Evolutionary conservation across 2,113 vertebrate genomes (phyloP), one percentile per base, ranked within the genome.

Genomic region (Brachypodius melanocephalos): DNA sequence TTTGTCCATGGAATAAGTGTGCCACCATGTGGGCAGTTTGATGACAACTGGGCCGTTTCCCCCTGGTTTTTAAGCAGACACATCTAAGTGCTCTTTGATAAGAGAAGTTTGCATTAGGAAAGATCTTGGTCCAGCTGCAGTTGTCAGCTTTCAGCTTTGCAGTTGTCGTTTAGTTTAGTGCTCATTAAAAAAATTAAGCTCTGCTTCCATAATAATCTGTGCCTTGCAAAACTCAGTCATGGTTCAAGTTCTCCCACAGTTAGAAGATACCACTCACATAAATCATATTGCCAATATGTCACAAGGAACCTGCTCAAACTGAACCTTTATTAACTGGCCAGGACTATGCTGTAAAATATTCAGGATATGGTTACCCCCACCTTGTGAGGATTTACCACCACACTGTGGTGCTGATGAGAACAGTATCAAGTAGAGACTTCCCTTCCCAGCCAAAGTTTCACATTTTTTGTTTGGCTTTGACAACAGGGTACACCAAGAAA

Each of bases 11-110:
- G 94, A 71, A 17, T 89, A 88, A 88, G 85, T 81, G 45, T 92
- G 96, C 97, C 98, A 97, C 91, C 98, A 58, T 76, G 97, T 97
- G 98, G 97, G 84, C 92, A 95, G 5, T 6, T 67, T 52, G 62
- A 84, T 59, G 54, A 83, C 36, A 45, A 94, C 13, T 21, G 1
- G 6, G 54, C 7, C 1, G 5, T 74, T 52, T 43, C 29, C 19
- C 51, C 8, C n/a, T 36, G 5, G 46, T 74, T 79, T 88, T 88
- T 18, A 77, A n/a, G 51, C 20, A 5, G 24, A 36, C 34, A 17
- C 17, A 55, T 61, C 49, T 51, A 49, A 29, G 8, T 42, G 57
- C 34, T 36, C 31, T 54, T 80, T 65, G 28, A 8, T 62, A 62
- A 43, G 19, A 36, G 14, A 81, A 46, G 73, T 17, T 24, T 86